phyloP scores from a whole-genome alignment of 2,888 invertebrate genomes.

The Drosophila mimica region DNA sequence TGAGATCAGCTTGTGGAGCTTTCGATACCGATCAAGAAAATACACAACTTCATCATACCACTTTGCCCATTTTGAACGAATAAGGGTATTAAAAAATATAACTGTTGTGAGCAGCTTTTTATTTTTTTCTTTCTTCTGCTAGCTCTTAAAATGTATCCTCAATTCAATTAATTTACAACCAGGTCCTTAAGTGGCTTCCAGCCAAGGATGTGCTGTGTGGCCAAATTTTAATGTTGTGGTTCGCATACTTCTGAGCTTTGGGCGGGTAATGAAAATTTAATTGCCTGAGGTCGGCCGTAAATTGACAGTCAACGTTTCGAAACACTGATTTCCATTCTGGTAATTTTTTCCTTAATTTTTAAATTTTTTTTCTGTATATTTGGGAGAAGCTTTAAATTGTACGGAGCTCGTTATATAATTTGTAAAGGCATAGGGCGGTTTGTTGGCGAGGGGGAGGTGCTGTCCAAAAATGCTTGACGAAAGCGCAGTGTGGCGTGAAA shows the following conservation, averaged over 20 bases:
- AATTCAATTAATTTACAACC: constrained; percentile 73
- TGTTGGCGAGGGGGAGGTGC: neutral
- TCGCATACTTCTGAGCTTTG: constrained; percentile 41
- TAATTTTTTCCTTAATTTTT: constrained; percentile 21
- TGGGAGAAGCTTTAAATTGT: constrained; percentile 30
- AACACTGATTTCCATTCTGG: constrained; percentile 18
- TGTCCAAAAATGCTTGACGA: constrained; percentile 48
- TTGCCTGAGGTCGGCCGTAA: constrained; percentile 60
- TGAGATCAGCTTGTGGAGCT: neutral
- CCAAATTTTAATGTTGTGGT: constrained; percentile 70
- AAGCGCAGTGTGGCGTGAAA: constrained; percentile 62
- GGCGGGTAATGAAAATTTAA: constrained; percentile 68
- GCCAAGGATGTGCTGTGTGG: constrained; percentile 48
- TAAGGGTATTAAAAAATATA: constrained; percentile 53
- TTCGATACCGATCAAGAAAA: neutral
- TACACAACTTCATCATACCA: neutral
- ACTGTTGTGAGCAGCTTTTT: constrained; percentile 35
- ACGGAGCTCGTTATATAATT: constrained; percentile 53
- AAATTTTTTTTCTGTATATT: constrained; percentile 6
- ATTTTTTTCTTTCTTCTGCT: constrained; percentile 21
- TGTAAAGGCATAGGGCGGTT: neutral
- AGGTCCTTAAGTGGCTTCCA: constrained; percentile 54
- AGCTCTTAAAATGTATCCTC: constrained; percentile 20
- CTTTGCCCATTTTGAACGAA: neutral
- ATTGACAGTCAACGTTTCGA: constrained; percentile 39